A percentile compares a stretch with the other conserved stretches of the same genome.
These are phyloP conservation scores for Liodrosophila aerea DNA, from an alignment of 2,888 invertebrate genomes.

Conservation along the genomic window DNA sequence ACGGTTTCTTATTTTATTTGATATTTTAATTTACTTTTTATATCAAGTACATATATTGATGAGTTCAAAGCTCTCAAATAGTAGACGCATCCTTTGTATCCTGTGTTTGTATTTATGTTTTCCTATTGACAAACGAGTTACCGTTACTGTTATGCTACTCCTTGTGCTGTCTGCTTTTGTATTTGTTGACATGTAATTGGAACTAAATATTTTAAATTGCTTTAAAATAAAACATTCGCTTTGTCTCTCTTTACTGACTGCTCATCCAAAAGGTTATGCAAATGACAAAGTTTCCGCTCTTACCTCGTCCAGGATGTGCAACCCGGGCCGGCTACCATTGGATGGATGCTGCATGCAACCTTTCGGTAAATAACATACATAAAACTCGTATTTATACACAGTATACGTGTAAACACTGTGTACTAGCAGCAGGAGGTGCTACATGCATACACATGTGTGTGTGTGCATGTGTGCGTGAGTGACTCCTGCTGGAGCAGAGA, in stretches of 20 bases:
- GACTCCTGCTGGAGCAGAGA: slow-evolving; percentile 27
- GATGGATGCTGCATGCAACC: slow-evolving; percentile 55
- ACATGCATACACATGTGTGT: neutral
- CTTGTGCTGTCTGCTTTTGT: slow-evolving; percentile 36
- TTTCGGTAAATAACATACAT: slow-evolving; percentile 76
- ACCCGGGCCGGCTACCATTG: slow-evolving; percentile 8
- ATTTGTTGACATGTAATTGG: slow-evolving; percentile 78
- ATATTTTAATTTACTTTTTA: neutral
- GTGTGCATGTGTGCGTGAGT: neutral
- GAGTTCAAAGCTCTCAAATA: slow-evolving; percentile 44
- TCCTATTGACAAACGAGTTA: slow-evolving; percentile 63
- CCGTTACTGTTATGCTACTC: slow-evolving; percentile 25
- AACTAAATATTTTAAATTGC: slow-evolving; percentile 79
- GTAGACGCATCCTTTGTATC: slow-evolving; percentile 29
- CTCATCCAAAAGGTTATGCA: slow-evolving; percentile 68
- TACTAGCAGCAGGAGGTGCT: slow-evolving; percentile 7
- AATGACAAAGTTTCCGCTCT: slow-evolving; percentile 71
- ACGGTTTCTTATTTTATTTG: slow-evolving; percentile 7
- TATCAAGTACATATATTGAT: neutral
- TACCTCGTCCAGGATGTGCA: slow-evolving; percentile 32
- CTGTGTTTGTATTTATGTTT: slow-evolving; percentile 31
- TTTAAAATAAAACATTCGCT: slow-evolving; percentile 72
- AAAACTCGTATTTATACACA: slow-evolving; percentile 78
- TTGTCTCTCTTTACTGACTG: slow-evolving; percentile 2
- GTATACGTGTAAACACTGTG: slow-evolving; percentile 69